These are phyloP conservation scores for Puntigrus tetrazona DNA, from an alignment of 2,113 vertebrate species.

Conservation along the genomic window DNA sequence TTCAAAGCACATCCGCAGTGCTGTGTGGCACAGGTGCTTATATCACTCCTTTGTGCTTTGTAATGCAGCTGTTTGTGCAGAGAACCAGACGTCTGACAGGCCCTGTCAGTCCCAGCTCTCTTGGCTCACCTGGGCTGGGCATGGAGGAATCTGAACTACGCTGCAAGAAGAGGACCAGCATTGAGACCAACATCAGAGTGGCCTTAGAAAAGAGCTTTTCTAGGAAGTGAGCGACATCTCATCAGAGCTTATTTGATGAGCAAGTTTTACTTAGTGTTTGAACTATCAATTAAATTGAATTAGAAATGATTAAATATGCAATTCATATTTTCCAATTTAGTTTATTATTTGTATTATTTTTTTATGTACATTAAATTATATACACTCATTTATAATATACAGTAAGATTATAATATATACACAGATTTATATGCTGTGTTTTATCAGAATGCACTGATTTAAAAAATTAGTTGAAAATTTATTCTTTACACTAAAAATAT, in stretches of 20 bases:
- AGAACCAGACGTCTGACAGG: conserved; percentile 96
- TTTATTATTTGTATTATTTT: too few relatives aligned
- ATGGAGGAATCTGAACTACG: conserved; percentile 97
- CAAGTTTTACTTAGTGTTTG: not conserved
- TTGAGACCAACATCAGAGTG: conserved; percentile 99
- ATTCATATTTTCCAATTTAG: not conserved
- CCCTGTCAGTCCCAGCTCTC: conserved; percentile 92
- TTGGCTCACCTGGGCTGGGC: conserved; percentile 91
- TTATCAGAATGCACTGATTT: too few relatives aligned
- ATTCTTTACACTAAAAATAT: too few relatives aligned
- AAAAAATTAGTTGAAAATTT: too few relatives aligned
- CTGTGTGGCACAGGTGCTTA: conserved; percentile 77
- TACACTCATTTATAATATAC: too few relatives aligned
- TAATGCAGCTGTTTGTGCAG: conserved; percentile 83
- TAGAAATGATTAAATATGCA: too few relatives aligned
- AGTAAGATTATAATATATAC: too few relatives aligned
- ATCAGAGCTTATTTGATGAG: not conserved
- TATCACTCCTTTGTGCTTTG: conserved; percentile 63
- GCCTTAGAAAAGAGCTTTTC: conserved; percentile 99
- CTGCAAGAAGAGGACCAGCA: conserved; percentile 99
- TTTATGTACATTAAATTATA: too few relatives aligned
- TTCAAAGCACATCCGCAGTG: not conserved
- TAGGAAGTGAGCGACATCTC: conserved; percentile 83
- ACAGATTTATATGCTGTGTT: not conserved
- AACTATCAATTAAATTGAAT: too few relatives aligned